phyloP scores from a whole-genome alignment of 2,797 vertebrate species.

The Coreius guichenoti region DNA sequence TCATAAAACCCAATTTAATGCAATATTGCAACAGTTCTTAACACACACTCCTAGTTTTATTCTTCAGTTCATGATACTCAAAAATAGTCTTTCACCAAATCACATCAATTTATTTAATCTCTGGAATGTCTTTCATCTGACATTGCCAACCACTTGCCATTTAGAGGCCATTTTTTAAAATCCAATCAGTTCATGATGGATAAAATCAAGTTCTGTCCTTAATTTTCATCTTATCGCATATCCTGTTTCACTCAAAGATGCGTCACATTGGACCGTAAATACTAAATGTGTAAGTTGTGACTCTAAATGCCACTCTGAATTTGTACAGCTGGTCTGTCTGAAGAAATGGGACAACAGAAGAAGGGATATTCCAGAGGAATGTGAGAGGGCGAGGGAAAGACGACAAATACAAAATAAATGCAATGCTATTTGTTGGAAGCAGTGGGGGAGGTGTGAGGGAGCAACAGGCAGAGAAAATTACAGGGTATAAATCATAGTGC shows the following conservation, averaged over 20 bases:
- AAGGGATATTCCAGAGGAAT: constrained; percentile 48
- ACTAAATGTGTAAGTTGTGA: constrained; percentile 64
- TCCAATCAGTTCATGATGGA: neutral
- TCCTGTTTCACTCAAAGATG: neutral
- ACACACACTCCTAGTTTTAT: neutral
- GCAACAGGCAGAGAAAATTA: constrained; percentile 24
- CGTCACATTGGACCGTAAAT: neutral
- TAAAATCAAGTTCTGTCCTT: neutral
- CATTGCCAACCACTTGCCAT: neutral
- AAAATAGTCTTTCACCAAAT: neutral
- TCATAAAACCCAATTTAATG: too few species aligned
- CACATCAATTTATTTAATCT: neutral
- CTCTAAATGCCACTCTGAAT: constrained; percentile 67
- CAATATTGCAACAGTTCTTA: too few species aligned
- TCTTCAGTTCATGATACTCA: neutral
- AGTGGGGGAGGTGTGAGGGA: constrained; percentile 17
- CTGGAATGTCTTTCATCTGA: neutral
- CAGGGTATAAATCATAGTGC: constrained; percentile 46
- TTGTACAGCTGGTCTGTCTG: constrained; percentile 62
- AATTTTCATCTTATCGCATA: neutral
- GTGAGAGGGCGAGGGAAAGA: constrained; percentile 7
- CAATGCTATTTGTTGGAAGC: neutral
- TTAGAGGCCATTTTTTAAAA: neutral
- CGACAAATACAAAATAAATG: constrained; percentile 24
- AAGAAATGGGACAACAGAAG: constrained; percentile 60